A percentile compares a stretch with the other conserved stretches of the same genome.
Conservation (phyloP, 2,797 vertebrate genomes). For the Amblyraja radiata region DNA sequence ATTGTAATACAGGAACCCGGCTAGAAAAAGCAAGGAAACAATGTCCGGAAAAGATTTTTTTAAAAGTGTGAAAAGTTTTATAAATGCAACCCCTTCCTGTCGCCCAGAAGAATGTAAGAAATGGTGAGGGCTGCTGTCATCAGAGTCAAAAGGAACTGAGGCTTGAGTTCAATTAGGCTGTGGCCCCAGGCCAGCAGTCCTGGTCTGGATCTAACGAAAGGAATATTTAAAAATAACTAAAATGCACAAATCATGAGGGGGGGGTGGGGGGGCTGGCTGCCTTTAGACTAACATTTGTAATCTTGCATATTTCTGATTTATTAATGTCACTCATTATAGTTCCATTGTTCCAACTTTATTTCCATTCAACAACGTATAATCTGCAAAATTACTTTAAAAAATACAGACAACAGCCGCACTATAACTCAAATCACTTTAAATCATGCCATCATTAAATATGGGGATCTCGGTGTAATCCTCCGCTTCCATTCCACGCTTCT, state of each 20-base stretch:
- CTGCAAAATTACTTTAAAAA: neutral
- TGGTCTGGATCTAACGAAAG: neutral
- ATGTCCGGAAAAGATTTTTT: conserved; percentile 69
- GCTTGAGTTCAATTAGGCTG: conserved; percentile 21
- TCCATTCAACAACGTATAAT: neutral
- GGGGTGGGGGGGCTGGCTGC: neutral
- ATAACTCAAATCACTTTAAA: neutral
- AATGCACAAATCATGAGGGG: neutral
- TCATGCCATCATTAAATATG: neutral
- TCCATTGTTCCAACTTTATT: neutral
- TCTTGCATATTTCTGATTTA: neutral
- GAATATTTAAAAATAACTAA: neutral
- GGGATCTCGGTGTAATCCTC: neutral
- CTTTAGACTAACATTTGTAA: neutral
- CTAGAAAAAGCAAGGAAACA: conserved; percentile 66
- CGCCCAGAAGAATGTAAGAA: conserved; percentile 28
- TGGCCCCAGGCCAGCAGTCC: conserved; percentile 9
- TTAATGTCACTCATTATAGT: neutral
- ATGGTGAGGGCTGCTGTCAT: conserved; percentile 16
- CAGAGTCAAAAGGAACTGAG: conserved; percentile 13
- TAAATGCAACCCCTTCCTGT: conserved; percentile 29
- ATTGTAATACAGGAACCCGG: conserved; percentile 49
- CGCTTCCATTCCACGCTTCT: neutral
- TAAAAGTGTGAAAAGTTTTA: conserved; percentile 43
- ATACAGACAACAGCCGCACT: neutral